Base-by-base conservation (phyloP, 2,113 vertebrate species). In the Oxyura jamaicensis region DNA sequence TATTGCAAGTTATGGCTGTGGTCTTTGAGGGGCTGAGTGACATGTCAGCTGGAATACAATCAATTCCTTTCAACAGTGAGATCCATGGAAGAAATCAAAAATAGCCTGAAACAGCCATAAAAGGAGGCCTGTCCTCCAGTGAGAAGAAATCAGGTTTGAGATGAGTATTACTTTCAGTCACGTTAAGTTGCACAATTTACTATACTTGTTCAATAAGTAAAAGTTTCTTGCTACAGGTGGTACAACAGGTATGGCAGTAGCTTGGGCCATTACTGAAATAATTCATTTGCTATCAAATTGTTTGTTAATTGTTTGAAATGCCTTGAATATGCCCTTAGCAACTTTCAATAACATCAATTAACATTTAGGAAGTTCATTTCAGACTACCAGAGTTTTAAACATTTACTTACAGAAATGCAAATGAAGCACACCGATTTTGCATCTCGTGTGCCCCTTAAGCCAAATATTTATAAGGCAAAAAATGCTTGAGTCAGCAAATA, bases 361-460 rank as follows among this genome's bases (percentile, higher is more conserved):
- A 95, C 94, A 95, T 95, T 97, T 97, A 93, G 90, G 74, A 96
- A 96, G 95, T 91, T 91, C 88, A 95, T 85, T 93, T 63, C 80
- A 9, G 20, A 21, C 91, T 91, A 25, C 46, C 75, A 62, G 93
- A 84, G 84, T 95, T 81, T 90, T 86, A 93, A 91, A 94, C 76
- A 65, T 95, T 97, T 96, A 88, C 85, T 96, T 71, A 48, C 88
- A 39, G 74, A 68, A 81, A 94, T 92, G 86, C 79, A 97, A 96
- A 95, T 97, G 79, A 88, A 90, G n/a, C 62, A 58, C 31, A n/a
- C 14, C 66, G 72, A 15, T 36, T 29, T 44, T n/a, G 41, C 59
- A 16, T 76, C 78, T 90, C 22, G 1, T 6, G 0, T 86, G 91
- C 41, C 68, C 83, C 55, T 88, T 88, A 68, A 90, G 76, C 86